Percentiles rank a stretch among this genome's conserved stretches.
Conservation (phyloP, 2,113 vertebrate genomes). For the Scatophagus argus region DNA sequence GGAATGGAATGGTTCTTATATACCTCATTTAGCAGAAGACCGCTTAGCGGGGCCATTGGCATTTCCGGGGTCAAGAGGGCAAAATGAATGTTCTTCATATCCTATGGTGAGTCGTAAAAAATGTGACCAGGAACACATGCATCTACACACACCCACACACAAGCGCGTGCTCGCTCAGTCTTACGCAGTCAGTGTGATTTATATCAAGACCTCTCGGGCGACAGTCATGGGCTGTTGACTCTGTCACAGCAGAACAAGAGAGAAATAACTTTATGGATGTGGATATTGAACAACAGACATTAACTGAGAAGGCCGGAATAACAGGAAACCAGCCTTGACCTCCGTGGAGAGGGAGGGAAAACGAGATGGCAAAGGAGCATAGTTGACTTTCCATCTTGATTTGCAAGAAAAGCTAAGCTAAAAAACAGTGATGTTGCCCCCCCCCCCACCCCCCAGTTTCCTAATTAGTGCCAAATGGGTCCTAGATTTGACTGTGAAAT, state of each 20-base stretch:
- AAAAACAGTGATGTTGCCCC: constrained; percentile 1
- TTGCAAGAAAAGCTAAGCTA: constrained; percentile 34
- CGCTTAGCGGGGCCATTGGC: constrained; percentile 80
- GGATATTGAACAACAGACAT: constrained; percentile 74
- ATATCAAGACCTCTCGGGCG: constrained; percentile 65
- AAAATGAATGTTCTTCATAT: constrained; percentile 73
- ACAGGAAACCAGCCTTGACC: constrained; percentile 79
- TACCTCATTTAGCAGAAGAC: constrained; percentile 86
- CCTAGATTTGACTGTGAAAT: neutral
- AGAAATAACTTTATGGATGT: constrained; percentile 75
- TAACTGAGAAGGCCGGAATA: constrained; percentile 70
- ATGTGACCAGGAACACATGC: constrained; percentile 44
- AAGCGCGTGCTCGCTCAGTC: constrained; percentile 1
- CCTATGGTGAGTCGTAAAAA: constrained; percentile 71
- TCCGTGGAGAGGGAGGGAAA: constrained; percentile 36
- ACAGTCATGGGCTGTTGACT: constrained; percentile 77
- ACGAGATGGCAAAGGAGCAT: constrained; percentile 36
- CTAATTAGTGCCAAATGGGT: constrained; percentile 20
- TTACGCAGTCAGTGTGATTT: constrained; percentile 66
- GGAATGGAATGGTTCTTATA: constrained; percentile 74
- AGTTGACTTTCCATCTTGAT: constrained; percentile 48
- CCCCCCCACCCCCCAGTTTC: neutral
- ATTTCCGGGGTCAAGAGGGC: constrained; percentile 84
- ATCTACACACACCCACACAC: constrained; percentile 11
- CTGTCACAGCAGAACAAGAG: constrained; percentile 71